Evolutionary conservation across 2,113 vertebrate species (phyloP), one percentile per base, ranked within the genome.

Genomic region (Zootoca vivipara): DNA sequence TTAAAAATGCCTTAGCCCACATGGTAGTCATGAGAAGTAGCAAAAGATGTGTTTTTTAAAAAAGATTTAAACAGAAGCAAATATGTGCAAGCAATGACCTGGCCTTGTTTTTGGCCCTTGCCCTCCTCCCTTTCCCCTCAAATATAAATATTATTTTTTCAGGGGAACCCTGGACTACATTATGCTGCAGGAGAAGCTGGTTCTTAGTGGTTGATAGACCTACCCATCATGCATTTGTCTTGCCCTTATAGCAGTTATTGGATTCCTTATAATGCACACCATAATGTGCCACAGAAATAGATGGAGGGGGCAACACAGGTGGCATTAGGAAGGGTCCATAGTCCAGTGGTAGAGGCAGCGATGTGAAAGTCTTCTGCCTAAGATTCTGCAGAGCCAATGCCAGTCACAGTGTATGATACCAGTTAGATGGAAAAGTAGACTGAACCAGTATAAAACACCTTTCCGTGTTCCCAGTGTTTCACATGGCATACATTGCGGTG

Each of bases 141-240:
- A 84, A 12, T 72, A 79, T 38, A 40, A 40, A 52, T 69, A 72
- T 56, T 79, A 8, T 6, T 62, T 73, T 56, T 12, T 67, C 64
- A 20, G 1, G n/a, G 22, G 70, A 84, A 42, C 9, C 8, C 6
- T 89, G 33, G 83, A 81, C 8, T 70, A 7, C 20, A 33, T 46
- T 80, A 38, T 65, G 87, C 64, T 52, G 87, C 22, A 78, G 86
- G 83, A 70, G 40, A 89, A 77, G 8, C 1, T 58, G 35, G n/a
- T 30, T 33, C 70, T 35, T 35, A n/a, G n/a, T 4, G 16, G 70
- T 73, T 73, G n/a, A 73, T 73, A 73, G n/a, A 73, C 4, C n/a
- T 73, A 3, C 35, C 30, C 70, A 30, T 3, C n/a, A 73, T 73
- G 15, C n/a, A 73, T 62, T 62, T 20, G 58, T 62, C 58, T 62